Evolutionary conservation across 2,797 vertebrate species (phyloP).

Genomic region (Manis javanica): DNA sequence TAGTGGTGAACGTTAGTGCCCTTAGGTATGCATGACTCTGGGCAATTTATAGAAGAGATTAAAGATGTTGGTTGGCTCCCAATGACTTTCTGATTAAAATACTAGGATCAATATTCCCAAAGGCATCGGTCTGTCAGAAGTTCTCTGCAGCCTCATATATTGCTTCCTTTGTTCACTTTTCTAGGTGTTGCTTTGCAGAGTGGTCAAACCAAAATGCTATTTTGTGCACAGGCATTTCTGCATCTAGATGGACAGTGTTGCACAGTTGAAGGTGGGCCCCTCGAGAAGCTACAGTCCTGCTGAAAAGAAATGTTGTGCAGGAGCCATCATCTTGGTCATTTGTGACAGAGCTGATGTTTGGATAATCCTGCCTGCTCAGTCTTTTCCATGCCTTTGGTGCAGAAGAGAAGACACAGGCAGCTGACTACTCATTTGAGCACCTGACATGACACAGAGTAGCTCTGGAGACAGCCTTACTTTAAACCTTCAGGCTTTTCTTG

Average conservation of each 20-base stretch:
- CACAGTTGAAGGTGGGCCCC: not conserved
- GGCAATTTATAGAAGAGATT: not conserved
- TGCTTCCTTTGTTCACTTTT: not conserved
- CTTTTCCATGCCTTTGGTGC: not conserved
- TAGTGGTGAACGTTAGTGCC: rapidly evolving
- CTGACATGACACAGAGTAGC: not conserved
- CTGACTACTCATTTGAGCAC: not conserved
- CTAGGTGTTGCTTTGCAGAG: not conserved
- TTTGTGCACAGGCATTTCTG: not conserved
- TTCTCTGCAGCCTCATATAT: not conserved
- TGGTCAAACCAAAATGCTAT: not conserved
- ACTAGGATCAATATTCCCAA: not conserved
- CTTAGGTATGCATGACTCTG: not conserved
- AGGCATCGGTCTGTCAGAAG: not conserved
- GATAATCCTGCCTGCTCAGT: not conserved
- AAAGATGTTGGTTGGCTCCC: not conserved
- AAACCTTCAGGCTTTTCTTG: not conserved
- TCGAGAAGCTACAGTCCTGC: not conserved
- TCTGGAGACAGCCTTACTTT: not conserved
- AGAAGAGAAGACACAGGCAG: not conserved
- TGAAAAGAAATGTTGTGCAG: not conserved
- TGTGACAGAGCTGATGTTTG: not conserved
- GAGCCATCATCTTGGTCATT: not conserved
- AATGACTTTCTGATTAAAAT: not conserved
- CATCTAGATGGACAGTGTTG: not conserved